Percentiles rank a stretch among this genome's conserved stretches.
Evolutionary conservation across 37 sponge, comb jelly and placozoan genomes (phyloP).

Genomic region (Haliclona indistincta): DNA sequence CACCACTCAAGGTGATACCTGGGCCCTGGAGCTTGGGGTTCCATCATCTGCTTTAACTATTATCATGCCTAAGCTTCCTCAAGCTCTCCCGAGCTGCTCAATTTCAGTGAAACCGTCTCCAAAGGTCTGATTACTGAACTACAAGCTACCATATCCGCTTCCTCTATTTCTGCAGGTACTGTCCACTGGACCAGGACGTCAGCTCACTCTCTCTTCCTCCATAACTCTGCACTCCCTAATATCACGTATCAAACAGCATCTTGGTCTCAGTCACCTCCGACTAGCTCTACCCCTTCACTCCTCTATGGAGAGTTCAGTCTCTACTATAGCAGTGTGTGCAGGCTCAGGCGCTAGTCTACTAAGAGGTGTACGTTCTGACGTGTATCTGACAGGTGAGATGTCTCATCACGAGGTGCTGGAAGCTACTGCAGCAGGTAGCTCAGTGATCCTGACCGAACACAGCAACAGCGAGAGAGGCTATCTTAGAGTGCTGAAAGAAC

Average conservation of each 20-base stretch:
- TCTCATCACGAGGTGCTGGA: constrained; percentile 93
- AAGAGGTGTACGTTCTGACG: constrained; percentile 64
- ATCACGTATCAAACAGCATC: constrained; percentile 57
- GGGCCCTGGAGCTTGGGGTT: no score
- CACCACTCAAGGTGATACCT: no score
- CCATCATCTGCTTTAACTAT: no score
- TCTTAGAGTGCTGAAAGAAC: constrained; percentile 53
- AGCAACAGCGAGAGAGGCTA: constrained; percentile 96
- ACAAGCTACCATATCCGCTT: no score
- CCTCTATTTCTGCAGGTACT: constrained; percentile 12
- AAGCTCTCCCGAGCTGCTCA: not conserved
- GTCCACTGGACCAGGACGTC: constrained; percentile 39
- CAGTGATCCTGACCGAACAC: constrained; percentile 91
- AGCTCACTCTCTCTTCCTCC: constrained; percentile 52
- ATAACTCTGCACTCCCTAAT: constrained; percentile 43
- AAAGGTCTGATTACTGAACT: no score
- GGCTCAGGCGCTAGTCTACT: constrained; percentile 87
- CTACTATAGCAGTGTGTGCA: constrained; percentile 83
- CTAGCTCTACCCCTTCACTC: constrained; percentile 40
- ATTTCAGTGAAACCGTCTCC: not conserved
- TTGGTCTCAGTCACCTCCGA: constrained; percentile 56
- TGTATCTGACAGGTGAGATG: constrained; percentile 91
- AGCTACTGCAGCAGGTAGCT: constrained; percentile 67
- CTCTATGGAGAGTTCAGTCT: constrained; percentile 15
- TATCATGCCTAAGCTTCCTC: not conserved